Evolutionary conservation across 2,113 vertebrate genomes (phyloP).

Genomic region (Sarotherodon lohbergeri): DNA sequence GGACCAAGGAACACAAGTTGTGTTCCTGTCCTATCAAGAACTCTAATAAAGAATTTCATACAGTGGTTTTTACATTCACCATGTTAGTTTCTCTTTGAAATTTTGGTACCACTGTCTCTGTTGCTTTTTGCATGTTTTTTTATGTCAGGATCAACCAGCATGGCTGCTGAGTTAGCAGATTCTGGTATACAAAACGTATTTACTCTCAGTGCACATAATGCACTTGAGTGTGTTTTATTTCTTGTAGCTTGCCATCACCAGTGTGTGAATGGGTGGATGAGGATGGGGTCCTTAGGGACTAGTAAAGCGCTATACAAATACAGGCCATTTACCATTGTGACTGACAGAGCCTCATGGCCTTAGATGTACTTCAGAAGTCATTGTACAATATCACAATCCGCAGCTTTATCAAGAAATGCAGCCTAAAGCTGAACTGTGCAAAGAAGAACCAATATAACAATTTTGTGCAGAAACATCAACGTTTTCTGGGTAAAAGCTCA

Average conservation of each 20-base stretch:
- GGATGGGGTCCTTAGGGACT: too few relatives aligned
- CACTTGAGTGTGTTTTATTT: not conserved
- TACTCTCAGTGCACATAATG: not conserved
- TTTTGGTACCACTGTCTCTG: not conserved
- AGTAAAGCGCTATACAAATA: too few relatives aligned
- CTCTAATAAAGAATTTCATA: not conserved
- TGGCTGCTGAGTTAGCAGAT: not conserved
- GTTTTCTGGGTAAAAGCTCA: not conserved
- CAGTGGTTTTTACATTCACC: not conserved
- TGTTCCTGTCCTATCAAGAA: not conserved
- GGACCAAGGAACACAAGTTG: not conserved
- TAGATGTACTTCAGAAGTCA: not conserved
- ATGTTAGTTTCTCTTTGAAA: not conserved
- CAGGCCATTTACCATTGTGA: not conserved
- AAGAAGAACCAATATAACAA: not conserved
- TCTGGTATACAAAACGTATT: not conserved
- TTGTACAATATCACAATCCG: not conserved
- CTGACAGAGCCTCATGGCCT: not conserved
- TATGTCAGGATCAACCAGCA: not conserved
- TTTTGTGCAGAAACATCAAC: not conserved
- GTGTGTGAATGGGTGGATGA: too few relatives aligned
- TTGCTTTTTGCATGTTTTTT: not conserved
- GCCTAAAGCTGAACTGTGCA: not conserved
- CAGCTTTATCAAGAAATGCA: not conserved
- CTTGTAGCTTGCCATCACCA: not conserved